phyloP scores from a whole-genome alignment of 2,797 vertebrate genomes.

The Platalea minor region DNA sequence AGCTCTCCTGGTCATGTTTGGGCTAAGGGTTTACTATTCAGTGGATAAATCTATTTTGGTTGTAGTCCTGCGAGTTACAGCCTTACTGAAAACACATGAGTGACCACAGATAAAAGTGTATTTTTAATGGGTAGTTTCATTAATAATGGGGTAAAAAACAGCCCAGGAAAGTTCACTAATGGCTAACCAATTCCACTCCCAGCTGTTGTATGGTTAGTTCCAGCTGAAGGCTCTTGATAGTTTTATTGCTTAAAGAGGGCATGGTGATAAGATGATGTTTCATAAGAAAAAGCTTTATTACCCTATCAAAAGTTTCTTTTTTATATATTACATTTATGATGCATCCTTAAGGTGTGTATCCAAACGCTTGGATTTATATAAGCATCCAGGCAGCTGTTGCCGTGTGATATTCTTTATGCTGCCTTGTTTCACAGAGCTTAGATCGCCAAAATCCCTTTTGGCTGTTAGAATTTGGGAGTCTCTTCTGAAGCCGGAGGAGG shows the following conservation, averaged over 20 bases:
- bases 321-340: background rate
- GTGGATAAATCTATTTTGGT: background rate
- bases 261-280: background rate
- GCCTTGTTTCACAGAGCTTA: background rate
- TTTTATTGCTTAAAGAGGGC: background rate
- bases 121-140: slow-evolving; percentile 1
- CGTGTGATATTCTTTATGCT: background rate
- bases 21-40: background rate
- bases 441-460: background rate
- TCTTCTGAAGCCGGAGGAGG: background rate
- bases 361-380: background rate
- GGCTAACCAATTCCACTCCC: background rate
- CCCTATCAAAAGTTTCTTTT: background rate
- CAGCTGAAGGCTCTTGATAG: background rate
- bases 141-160: background rate
- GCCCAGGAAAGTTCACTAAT: background rate
- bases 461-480: background rate
- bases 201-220: slow-evolving; percentile 5
- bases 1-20: background rate
- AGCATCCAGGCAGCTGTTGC: background rate
- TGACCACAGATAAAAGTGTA: background rate
- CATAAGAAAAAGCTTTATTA: background rate
- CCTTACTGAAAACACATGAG: background rate
- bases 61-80: background rate
- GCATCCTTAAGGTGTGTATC: background rate